Conservation (phyloP, 2,797 vertebrate species). For the Urosaurus nigricauda region DNA sequence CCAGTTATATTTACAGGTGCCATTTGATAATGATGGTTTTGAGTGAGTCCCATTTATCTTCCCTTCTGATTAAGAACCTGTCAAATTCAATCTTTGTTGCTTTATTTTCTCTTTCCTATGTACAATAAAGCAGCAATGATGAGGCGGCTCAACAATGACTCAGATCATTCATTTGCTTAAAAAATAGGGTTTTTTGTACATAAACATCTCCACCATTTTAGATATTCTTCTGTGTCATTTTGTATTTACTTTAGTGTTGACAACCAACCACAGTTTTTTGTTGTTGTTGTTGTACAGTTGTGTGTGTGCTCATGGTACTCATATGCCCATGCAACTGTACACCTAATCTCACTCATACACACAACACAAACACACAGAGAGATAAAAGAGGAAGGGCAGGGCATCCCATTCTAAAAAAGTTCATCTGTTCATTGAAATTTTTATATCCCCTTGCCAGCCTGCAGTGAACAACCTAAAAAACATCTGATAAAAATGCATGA, state of each 20-base stretch:
- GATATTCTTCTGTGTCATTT: background rate
- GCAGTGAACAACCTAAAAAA: background rate
- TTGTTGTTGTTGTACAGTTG: background rate
- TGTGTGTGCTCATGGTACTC: slow-evolving; percentile 15
- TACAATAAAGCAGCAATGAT: slow-evolving; percentile 9
- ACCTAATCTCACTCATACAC: background rate
- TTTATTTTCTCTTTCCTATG: background rate
- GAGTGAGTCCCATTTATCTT: background rate
- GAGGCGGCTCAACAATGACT: slow-evolving; percentile 23
- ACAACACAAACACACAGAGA: background rate
- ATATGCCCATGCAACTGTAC: background rate
- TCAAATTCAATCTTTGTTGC: background rate
- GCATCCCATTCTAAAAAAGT: background rate
- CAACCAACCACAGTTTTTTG: background rate
- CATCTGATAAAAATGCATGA: background rate
- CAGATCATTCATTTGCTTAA: slow-evolving; percentile 1
- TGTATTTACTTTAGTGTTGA: background rate
- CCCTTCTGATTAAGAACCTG: background rate
- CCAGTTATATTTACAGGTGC: background rate
- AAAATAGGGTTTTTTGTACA: slow-evolving; percentile 19
- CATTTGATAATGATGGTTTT: background rate
- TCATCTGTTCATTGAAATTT: background rate
- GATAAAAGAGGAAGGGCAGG: background rate
- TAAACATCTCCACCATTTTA: background rate
- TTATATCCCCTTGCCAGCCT: background rate